phyloP scores from a whole-genome alignment of 2,113 vertebrate species.

The Eolophus roseicapilla region DNA sequence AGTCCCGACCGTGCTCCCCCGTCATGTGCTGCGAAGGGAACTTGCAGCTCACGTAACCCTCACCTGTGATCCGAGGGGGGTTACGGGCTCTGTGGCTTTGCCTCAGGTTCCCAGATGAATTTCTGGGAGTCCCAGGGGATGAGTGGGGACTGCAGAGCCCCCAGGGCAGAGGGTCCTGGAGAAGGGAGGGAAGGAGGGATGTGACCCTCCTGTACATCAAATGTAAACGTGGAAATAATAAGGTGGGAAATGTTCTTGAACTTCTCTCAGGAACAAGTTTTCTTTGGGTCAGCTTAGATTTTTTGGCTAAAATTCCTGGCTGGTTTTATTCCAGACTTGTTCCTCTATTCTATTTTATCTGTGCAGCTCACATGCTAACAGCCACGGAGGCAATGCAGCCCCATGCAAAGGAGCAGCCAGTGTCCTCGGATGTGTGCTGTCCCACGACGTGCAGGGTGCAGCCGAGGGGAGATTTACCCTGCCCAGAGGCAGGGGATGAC shows the following conservation, averaged over 20 bases:
- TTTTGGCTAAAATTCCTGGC: background rate
- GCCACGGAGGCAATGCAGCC: background rate
- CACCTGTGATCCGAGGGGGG: background rate
- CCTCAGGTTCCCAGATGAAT: background rate
- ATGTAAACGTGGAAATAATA: background rate
- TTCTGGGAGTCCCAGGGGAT: background rate
- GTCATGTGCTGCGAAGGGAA: background rate
- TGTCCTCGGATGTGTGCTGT: background rate
- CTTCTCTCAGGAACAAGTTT: background rate
- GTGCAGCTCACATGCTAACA: background rate
- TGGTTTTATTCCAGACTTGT: background rate
- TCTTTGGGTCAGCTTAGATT: conserved; percentile 21
- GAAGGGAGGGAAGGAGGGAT: background rate
- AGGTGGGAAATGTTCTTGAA: background rate
- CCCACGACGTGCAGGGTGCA: background rate
- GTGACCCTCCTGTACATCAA: background rate
- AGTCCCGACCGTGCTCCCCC: fast-evolving
- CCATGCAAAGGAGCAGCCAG: background rate
- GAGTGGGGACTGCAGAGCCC: background rate
- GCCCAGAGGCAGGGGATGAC: background rate
- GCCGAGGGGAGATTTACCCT: background rate
- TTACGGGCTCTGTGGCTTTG: background rate
- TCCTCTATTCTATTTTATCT: background rate
- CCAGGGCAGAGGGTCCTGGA: background rate
- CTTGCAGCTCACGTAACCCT: background rate